A percentile compares a stretch with the other conserved stretches of the same genome.
Conservation (phyloP, 1,140 invertebrate genomes). For the Ganaspis sp. region DNA sequence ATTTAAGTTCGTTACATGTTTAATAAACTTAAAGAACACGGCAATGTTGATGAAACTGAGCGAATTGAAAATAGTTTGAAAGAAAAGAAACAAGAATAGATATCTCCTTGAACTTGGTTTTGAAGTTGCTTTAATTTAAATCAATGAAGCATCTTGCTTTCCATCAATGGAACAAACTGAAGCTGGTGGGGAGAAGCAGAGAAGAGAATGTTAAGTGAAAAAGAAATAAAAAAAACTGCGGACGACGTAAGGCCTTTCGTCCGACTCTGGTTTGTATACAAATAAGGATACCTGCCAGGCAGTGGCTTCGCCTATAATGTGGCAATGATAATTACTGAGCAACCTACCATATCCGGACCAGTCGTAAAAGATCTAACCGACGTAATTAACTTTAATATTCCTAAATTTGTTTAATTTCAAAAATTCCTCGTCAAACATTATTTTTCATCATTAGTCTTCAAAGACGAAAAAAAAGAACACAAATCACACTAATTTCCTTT, state of each 20-base stretch:
- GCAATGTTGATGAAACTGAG: too few relatives aligned
- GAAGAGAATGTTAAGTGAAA: conserved; percentile 24
- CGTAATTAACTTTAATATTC: conserved; percentile 24
- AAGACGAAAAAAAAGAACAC: not conserved
- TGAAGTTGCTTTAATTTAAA: conserved; percentile 26
- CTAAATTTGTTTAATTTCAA: conserved; percentile 20
- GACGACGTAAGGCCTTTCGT: conserved; percentile 21
- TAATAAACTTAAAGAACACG: too few relatives aligned
- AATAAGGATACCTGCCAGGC: conserved; percentile 26
- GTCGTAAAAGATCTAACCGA: conserved; percentile 18
- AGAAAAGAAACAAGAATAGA: not conserved
- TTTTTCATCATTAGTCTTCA: not conserved
- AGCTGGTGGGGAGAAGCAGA: not conserved
- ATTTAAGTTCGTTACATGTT: too few relatives aligned
- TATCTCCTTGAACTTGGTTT: not conserved
- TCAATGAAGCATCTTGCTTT: conserved; percentile 27
- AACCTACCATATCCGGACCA: conserved; percentile 25
- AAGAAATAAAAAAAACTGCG: not conserved
- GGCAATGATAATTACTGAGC: conserved; percentile 29
- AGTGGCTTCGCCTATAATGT: conserved; percentile 21
- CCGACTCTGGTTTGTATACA: conserved; percentile 28
- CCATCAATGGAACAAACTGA: conserved; percentile 28
- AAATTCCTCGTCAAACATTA: conserved; percentile 11
- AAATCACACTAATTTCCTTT: not conserved
- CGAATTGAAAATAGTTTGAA: not conserved